These are phyloP conservation scores for Syrista parreyssii DNA, from an alignment of 2,888 invertebrate genomes.

Conservation along the genomic window DNA sequence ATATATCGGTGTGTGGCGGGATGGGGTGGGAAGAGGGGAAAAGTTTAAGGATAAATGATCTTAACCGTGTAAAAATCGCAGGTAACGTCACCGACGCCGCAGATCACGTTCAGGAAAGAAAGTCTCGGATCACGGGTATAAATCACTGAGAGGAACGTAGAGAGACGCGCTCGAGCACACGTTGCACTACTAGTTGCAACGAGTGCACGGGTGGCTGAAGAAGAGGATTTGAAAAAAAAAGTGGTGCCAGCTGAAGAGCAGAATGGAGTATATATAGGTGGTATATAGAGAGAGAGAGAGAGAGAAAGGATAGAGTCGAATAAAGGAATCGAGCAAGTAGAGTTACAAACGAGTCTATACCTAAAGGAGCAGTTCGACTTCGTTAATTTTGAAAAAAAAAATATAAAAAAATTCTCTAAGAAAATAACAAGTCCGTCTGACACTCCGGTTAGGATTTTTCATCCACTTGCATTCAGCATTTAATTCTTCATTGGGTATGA, in stretches of 20 bases:
- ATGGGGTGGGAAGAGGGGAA: not conserved
- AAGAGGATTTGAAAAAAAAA: not conserved
- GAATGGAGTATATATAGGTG: constrained; percentile 9
- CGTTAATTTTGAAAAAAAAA: not conserved
- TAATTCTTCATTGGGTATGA: not conserved
- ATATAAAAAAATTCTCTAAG: not conserved
- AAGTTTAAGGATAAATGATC: not conserved
- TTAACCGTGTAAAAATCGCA: not conserved
- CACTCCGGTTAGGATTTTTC: not conserved
- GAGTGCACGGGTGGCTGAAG: not conserved
- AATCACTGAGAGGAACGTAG: not conserved
- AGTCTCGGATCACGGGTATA: not conserved
- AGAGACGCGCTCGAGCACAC: not conserved
- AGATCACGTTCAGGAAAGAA: not conserved
- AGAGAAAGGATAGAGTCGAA: constrained; percentile 9
- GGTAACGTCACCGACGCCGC: not conserved
- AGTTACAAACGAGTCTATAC: constrained; percentile 15
- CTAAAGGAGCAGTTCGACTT: not conserved
- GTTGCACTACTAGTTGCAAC: not conserved
- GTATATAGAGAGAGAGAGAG: constrained; percentile 18
- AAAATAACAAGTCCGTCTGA: not conserved
- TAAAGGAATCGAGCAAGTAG: constrained; percentile 3
- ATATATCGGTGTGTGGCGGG: not conserved
- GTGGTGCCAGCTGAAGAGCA: not conserved
- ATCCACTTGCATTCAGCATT: not conserved